Evolutionary conservation across 1,140 invertebrate species (phyloP).

Genomic region (Drosophila pruinosa): DNA sequence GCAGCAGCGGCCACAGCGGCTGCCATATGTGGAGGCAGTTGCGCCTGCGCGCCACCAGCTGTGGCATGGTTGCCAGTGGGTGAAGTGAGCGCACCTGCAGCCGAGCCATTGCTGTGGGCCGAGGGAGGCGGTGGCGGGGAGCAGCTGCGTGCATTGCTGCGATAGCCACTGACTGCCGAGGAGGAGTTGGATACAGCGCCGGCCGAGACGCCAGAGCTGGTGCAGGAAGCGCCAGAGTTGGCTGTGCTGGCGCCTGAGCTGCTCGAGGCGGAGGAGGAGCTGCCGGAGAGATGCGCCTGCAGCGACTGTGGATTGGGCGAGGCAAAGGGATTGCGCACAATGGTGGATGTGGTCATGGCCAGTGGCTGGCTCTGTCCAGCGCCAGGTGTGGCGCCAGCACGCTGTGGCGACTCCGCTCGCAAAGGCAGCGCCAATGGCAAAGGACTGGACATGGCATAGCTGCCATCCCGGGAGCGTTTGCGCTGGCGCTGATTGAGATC

Average conservation of each 20-base stretch:
- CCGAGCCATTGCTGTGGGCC: constrained; percentile 49
- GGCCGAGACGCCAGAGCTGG: constrained; percentile 18
- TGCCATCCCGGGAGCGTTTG: constrained; percentile 75
- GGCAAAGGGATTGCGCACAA: constrained; percentile 77
- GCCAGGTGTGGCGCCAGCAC: constrained; percentile 10
- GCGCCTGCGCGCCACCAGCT: constrained; percentile 64
- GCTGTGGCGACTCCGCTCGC: constrained; percentile 41
- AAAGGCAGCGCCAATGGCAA: constrained; percentile 83
- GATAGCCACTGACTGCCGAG: constrained; percentile 12
- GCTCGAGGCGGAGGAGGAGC: constrained; percentile 6
- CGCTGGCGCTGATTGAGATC: constrained; percentile 69
- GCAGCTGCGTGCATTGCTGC: constrained; percentile 37
- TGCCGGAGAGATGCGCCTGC: constrained; percentile 19
- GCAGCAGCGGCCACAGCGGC: constrained; percentile 66
- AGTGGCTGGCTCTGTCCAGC: constrained; percentile 46
- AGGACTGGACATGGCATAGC: constrained; percentile 83
- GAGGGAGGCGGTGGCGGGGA: constrained; percentile 45
- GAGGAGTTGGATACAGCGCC: neutral
- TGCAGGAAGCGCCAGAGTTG: constrained; percentile 9
- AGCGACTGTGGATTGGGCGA: constrained; percentile 68
- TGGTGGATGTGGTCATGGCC: constrained; percentile 80
- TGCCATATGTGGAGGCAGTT: constrained; percentile 63
- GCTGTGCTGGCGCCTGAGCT: constrained; percentile 17
- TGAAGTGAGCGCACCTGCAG: constrained; percentile 38
- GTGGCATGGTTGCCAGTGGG: constrained; percentile 55